Conservation (phyloP, 2,888 invertebrate genomes). For the Monoplex corrugatus region DNA sequence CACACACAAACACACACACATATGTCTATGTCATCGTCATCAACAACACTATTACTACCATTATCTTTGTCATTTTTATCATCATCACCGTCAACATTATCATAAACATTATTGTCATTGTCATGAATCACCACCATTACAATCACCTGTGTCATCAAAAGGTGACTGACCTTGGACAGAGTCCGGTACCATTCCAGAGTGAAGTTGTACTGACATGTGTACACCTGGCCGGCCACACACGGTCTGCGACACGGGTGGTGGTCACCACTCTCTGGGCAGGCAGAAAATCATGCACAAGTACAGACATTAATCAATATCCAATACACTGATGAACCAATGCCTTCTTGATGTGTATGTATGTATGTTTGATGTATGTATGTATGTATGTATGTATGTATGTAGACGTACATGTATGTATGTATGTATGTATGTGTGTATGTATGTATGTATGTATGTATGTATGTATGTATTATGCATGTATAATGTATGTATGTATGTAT, state of each 20-base stretch:
- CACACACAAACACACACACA: no score
- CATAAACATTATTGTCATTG: no score
- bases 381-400: slow-evolving; percentile 32
- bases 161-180: slow-evolving; percentile 87
- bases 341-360: neutral
- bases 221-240: slow-evolving; percentile 85
- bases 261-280: neutral
- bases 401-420: slow-evolving; percentile 29
- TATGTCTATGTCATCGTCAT: no score
- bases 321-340: neutral
- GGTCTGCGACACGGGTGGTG: slow-evolving; percentile 86
- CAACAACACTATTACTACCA: no score
- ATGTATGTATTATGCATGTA: neutral
- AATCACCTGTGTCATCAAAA: no score
- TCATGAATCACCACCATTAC: no score
- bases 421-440: slow-evolving; percentile 24
- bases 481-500: slow-evolving; percentile 27
- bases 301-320: neutral
- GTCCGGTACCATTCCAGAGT: slow-evolving; percentile 91
- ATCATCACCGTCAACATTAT: no score
- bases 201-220: slow-evolving; percentile 88
- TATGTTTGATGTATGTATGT: neutral
- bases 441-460: neutral
- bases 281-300: neutral
- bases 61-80: no score